phyloP scores from a whole-genome alignment of 2,113 vertebrate species.

The Rhinoptilus africanus region DNA sequence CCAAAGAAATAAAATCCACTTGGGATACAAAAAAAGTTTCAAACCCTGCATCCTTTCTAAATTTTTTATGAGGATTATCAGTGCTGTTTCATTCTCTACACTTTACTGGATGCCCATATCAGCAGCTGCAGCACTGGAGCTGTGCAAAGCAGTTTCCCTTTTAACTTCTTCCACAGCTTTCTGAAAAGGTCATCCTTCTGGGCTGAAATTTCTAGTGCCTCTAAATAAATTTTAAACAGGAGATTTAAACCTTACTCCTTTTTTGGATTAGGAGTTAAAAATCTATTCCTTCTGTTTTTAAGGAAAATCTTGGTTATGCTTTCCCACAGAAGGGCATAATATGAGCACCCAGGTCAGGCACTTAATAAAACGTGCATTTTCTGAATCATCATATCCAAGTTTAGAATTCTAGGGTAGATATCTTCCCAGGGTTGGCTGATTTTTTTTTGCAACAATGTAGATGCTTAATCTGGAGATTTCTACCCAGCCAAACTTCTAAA shows the following conservation, averaged over 20 bases:
- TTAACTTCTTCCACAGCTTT: background rate
- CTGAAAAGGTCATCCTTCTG: background rate
- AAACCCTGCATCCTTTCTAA: background rate
- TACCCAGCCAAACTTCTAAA: background rate
- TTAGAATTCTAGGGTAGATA: background rate
- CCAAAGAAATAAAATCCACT: background rate
- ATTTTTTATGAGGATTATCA: constrained; percentile 1
- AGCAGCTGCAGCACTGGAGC: background rate
- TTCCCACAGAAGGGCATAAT: background rate
- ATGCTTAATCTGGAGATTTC: background rate
- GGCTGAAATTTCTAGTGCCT: background rate
- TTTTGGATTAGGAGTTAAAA: background rate
- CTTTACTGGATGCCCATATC: background rate
- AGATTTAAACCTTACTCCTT: background rate
- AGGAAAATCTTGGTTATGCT: background rate
- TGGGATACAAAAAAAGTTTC: background rate
- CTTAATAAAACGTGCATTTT: background rate
- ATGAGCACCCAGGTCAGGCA: background rate
- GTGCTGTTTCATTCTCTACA: background rate
- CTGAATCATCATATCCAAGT: background rate
- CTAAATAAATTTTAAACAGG: background rate
- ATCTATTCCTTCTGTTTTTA: background rate
- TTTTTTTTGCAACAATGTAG: background rate
- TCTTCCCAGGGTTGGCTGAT: background rate
- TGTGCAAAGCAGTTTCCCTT: background rate